A percentile compares a stretch with the other conserved stretches of the same genome.
Evolutionary conservation across 2,888 invertebrate genomes (phyloP).

Genomic region (Yponomeuta evonymella): DNA sequence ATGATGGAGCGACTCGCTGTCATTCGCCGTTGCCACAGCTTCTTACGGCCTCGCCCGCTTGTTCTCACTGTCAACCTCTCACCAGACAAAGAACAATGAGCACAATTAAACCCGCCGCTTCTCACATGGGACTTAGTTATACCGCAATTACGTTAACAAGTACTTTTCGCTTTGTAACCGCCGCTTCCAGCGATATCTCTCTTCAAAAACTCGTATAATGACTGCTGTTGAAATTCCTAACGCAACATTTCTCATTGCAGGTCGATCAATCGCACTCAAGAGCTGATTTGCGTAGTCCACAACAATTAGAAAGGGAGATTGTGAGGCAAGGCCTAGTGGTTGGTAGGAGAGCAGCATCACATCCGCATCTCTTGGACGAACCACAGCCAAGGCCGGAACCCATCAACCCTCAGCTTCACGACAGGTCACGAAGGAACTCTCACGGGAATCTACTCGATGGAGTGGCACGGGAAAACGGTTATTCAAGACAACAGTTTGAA

Average conservation of each 20-base stretch:
- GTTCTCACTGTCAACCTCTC: slow-evolving; percentile 33
- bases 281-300: slow-evolving; percentile 75
- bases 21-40: slow-evolving; percentile 12
- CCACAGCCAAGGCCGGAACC: slow-evolving; percentile 55
- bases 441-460: slow-evolving; percentile 77
- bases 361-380: slow-evolving; percentile 79
- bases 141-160: slow-evolving; percentile 48
- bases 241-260: slow-evolving; percentile 38
- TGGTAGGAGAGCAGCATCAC: slow-evolving; percentile 78
- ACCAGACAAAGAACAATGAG: slow-evolving; percentile 43
- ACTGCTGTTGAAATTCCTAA: neutral
- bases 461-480: slow-evolving; percentile 43
- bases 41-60: slow-evolving; percentile 32
- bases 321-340: slow-evolving; percentile 73
- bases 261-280: slow-evolving; percentile 65
- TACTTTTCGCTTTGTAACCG: slow-evolving; percentile 24
- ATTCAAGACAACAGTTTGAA: slow-evolving; percentile 44
- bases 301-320: slow-evolving; percentile 78
- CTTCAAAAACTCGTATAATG: neutral
- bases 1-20: neutral
- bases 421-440: slow-evolving; percentile 72
- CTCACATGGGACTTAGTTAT: slow-evolving; percentile 35
- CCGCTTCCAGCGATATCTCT: slow-evolving; percentile 15
- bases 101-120: slow-evolving; percentile 43
- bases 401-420: slow-evolving; percentile 54